A percentile compares a stretch with the other conserved stretches of the same genome.
Evolutionary conservation across 2,888 invertebrate genomes (phyloP).

Genomic region (Tetragonisca angustula): DNA sequence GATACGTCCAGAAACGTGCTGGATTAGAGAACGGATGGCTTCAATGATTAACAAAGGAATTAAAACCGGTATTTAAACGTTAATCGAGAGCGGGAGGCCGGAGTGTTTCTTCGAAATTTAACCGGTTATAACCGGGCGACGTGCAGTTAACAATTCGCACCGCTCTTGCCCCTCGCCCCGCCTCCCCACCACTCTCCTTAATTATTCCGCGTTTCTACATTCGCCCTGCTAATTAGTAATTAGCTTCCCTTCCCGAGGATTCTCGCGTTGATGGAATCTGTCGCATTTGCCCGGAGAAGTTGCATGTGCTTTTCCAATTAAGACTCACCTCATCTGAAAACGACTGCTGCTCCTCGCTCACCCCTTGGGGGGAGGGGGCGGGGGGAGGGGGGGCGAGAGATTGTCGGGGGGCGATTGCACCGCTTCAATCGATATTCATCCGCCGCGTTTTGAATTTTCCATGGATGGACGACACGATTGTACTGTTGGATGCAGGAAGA

Average conservation of each 20-base stretch:
- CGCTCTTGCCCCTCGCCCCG: not conserved
- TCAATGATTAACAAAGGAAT: conserved; percentile 4
- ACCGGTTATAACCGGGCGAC: conserved; percentile 25
- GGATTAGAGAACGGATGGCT: no score
- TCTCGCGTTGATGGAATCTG: conserved; percentile 50
- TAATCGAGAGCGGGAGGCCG: not conserved
- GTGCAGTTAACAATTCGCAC: conserved; percentile 31
- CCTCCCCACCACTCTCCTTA: conserved; percentile 15
- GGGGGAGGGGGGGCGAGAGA: conserved; percentile 5
- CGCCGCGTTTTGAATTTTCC: not conserved
- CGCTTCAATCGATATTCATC: conserved; percentile 1
- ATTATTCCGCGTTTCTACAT: conserved; percentile 48
- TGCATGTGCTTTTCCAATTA: conserved; percentile 50
- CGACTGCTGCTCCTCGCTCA: not conserved
- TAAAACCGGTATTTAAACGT: conserved; percentile 4
- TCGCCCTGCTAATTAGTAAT: conserved; percentile 56
- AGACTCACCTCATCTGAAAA: conserved; percentile 20
- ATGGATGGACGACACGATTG: not conserved
- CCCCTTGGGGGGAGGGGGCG: no score
- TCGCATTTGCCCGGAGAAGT: conserved; percentile 28
- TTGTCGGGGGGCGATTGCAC: conserved; percentile 2
- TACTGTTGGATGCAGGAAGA: no score
- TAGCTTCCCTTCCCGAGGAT: conserved; percentile 45
- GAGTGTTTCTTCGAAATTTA: conserved; percentile 27
- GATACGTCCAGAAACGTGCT: no score